Base-by-base conservation (phyloP, 30 jellyfish, hydroid and myxozoan species). In the Aurelia coerulea region DNA sequence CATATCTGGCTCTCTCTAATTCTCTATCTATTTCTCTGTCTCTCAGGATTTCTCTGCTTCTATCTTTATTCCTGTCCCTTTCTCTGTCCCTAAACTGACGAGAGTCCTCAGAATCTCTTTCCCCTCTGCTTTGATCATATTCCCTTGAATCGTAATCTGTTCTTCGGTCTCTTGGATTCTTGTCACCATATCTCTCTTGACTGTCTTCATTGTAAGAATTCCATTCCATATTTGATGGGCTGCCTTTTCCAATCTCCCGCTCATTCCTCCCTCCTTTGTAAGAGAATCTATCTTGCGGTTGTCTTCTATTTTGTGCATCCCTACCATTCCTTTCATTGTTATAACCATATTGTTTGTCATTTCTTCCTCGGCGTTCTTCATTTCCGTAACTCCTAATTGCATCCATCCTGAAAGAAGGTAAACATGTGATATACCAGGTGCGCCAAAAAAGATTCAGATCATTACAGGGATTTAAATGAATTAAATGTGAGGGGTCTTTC, bases 161-260 rank as follows among this genome's bases (percentile, higher is more conserved):
- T 53, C 56, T 3, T 60, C 73, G 10, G 18, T 41, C 73, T 41
- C 34, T 52, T 0, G 46, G 3, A 60, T n/a, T 34, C 60, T 67
- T 53, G n/a, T 14, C 80, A 59, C 3, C 72, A 32, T 56, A 50
- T 37, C 54, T 68, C 70, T 81, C 68, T 16, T 52, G 70, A 37
- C 70, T 18, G 29, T 23, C n/a, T 33, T 58, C 91, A 10, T 81
- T 85, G 73, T 50, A 83, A 39, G 92, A 83, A 66, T 67, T 81
- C 92, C 92, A 83, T 46, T 83, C 92, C 87, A 83, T 83, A 42
- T 62, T 83, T 13, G 69, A 14, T 10, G 87, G 76, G 34, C 74
- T 58, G 35, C 52, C 73, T 29, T 60, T 76, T 14, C 33, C 74
- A 52, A 4, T 29, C 23, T 60, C 63, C 15, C 5, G 58, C 6